Evolutionary conservation across 2,888 invertebrate species (phyloP), one percentile per base, ranked within the genome.

Genomic region (Phasia obesa): DNA sequence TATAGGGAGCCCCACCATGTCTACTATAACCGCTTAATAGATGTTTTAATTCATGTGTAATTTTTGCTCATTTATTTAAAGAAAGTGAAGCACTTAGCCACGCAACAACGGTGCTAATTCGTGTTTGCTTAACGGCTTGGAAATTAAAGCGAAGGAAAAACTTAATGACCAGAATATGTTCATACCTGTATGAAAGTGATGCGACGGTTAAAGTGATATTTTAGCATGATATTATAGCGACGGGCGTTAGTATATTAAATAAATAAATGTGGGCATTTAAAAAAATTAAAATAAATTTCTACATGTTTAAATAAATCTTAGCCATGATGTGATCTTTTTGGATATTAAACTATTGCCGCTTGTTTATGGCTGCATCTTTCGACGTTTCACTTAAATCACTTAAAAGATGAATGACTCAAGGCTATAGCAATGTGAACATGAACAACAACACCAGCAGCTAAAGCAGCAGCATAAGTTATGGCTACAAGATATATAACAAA

Each of bases 81-180:
- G 74, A 75, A 75, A 79, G 75, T 83, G 53, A 35, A 71, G 70
- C 74, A 83, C 69, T 74, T 78, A 78, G 64, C 59, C 64, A 75
- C 27, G 78, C 74, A 78, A 70, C 75, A 70, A 59, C 55, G 70
- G 83, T 84, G 84, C 85, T 83, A 84, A 83, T 79, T 85, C 85
- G 67, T 84, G 85, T 84, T 85, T 83, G 77, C 62, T 79, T 81
- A 85, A 84, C 81, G 73, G 83, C 75, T 65, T 75, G 78, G 70
- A 82, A 64, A 79, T 42, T 51, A 65, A 65, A 38, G 4, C 27
- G 51, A 19, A 35, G 21, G n/a, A 51, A 62, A 19, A 17, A 49
- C 19, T 21, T 59, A 67, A 67, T 44, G 69, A 53, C 35, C 69
- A 74, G 15, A 70, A 69, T 55, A 11, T 49, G 44, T 60, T 31